Base-by-base conservation (phyloP, 2,888 invertebrate genomes). In the Drosophila pseudotakahashii region DNA sequence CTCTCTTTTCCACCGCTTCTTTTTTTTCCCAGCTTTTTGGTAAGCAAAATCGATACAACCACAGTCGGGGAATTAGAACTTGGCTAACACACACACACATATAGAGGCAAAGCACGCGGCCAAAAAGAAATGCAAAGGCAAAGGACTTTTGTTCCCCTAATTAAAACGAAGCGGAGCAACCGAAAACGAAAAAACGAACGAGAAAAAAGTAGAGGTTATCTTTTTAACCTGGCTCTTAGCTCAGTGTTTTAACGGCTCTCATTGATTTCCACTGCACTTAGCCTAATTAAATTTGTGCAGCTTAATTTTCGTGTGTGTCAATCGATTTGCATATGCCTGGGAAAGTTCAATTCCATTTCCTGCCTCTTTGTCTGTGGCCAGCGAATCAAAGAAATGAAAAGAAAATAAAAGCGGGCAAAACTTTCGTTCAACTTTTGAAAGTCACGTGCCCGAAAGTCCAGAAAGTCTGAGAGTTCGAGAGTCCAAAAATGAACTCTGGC, bases 211-310 rank as follows among this genome's bases (percentile, higher is more conserved):
- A 13, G 7, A 10, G 41, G 48, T 48, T 62, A 50, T 62, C 62
- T 30, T n/a, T 34, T 41, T 42, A 42, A n/a, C 71, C 54, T 16
- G 44, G 26, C 53, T 63, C 9, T 2, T 11, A 13, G 19, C 55
- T 69, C 74, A 16, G 42, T 11, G 26, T 34, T 11, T 34, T n/a
- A 7, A 23, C 26, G 2, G 19, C 19, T 26, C n/a, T 23, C 55
- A 79, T 83, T 83, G 88, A 88, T 78, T 88, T 75, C 71, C 70
- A 45, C 48, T 51, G 64, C 71, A 71, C 73, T 71, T 78, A 88
- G 80, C 59, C 85, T 83, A 83, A 88, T 83, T 88, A 83, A 88
- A 85, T 82, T 84, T 66, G 64, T 71, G 47, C 64, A 66, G 60
- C 42, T 61, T 63, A 66, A 74, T 74, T 64, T 55, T 70, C 32